These are phyloP conservation scores for Colletes latitarsis DNA, from an alignment of 1,140 invertebrate genomes.

Conservation along the genomic window DNA sequence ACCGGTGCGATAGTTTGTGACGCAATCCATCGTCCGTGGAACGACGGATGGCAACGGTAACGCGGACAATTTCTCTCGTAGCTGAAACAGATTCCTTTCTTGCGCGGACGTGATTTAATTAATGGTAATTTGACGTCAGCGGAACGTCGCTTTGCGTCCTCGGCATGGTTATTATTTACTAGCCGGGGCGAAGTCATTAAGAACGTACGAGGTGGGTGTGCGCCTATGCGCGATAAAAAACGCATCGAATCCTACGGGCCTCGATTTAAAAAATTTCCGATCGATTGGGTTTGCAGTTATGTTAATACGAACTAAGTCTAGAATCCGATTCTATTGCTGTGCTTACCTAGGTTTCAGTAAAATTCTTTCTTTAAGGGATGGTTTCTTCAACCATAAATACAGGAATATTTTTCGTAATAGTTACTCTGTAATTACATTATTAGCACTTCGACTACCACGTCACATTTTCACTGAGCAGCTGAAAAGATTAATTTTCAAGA, in stretches of 20 bases:
- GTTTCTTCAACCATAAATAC: too few relatives aligned
- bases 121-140: conserved; percentile 40
- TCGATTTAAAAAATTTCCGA: neutral
- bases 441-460: too few relatives aligned
- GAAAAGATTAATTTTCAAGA: too few relatives aligned
- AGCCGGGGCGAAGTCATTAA: neutral
- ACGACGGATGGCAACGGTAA: neutral
- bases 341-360: too few relatives aligned
- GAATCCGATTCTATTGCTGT: too few relatives aligned
- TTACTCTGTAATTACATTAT: too few relatives aligned
- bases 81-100: conserved; percentile 24
- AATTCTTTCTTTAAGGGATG: too few relatives aligned
- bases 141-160: conserved; percentile 16
- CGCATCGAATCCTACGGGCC: neutral
- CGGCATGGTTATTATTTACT: conserved; percentile 6
- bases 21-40: conserved; percentile 31
- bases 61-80: conserved; percentile 43
- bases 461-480: too few relatives aligned
- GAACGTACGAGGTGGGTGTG: neutral
- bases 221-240: neutral
- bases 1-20: conserved; percentile 14
- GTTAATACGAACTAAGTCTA: too few relatives aligned
- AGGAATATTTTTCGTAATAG: too few relatives aligned
- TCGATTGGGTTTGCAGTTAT: neutral
- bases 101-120: conserved; percentile 42